phyloP scores from a whole-genome alignment of 1,140 invertebrate genomes.

The Zaprionus vittiger region DNA sequence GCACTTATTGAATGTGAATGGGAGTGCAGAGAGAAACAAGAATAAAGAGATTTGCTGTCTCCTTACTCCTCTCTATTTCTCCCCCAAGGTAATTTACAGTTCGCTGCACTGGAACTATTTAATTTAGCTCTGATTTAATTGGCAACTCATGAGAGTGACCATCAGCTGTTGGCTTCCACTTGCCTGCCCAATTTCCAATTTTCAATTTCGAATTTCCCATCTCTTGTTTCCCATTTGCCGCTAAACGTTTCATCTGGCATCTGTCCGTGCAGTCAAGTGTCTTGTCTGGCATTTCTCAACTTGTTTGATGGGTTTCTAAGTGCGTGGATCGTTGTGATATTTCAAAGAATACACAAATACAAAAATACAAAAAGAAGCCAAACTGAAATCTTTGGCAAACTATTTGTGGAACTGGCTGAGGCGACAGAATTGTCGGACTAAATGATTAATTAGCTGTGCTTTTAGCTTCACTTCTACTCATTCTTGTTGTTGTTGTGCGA shows the following conservation, averaged over 20 bases:
- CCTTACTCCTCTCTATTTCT: not conserved
- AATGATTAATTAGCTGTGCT: slow-evolving; percentile 71
- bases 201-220: slow-evolving; percentile 24
- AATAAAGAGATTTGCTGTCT: too few species aligned
- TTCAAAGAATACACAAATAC: slow-evolving; percentile 20
- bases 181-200: slow-evolving; percentile 20
- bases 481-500: slow-evolving; percentile 8
- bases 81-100: too few species aligned
- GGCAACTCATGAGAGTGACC: not conserved
- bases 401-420: slow-evolving; percentile 36
- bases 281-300: slow-evolving; percentile 42
- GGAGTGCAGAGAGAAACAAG: too few species aligned
- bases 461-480: slow-evolving; percentile 13
- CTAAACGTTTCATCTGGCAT: slow-evolving; percentile 49
- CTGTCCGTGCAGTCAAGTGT: slow-evolving; percentile 57
- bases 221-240: slow-evolving; percentile 11
- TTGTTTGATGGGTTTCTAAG: slow-evolving; percentile 81
- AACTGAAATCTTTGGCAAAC: slow-evolving; percentile 31
- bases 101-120: not conserved
- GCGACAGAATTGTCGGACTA: slow-evolving; percentile 43
- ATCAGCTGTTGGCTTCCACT: slow-evolving; percentile 18
- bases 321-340: slow-evolving; percentile 73
- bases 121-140: slow-evolving; percentile 11
- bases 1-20: not conserved
- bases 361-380: not conserved